Base-by-base conservation (phyloP, 1,140 invertebrate genomes). In the Bombus difficillimus region DNA sequence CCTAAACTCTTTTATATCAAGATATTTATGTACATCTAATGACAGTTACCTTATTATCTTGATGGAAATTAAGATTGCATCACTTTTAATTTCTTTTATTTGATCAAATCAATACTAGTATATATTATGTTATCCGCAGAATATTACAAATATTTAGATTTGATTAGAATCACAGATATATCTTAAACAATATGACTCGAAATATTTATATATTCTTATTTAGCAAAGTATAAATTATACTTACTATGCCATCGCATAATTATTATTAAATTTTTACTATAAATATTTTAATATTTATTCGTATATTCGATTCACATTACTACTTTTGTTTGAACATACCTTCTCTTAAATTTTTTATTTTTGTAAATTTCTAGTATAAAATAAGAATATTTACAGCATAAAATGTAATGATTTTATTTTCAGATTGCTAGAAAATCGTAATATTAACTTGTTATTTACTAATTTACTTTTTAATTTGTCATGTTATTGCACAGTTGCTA, bases 11-110 rank as follows among this genome's bases (percentile, higher is more conserved):
- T 34, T 43, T 64, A 59, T 73, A 74, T 41, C 43, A 57, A 68
- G 59, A 32, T 73, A 81, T 81, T 73, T 74, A 74, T n/a, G 22
- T 39, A n/a, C 59, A 34, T 62, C n/a, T 57, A 59, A 25, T 81
- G 79, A 85, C 78, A 81, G 71, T 81, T 75, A 68, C 10, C 28
- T 43, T 32, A 15, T 62, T 72, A 43, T 28, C 8, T 53, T 6
- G 9, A 34, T 28, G 3, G 41, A 74, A 57, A 41, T 47, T 39
- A 32, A 25, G 6, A 32, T 73, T 53, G 41, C 32, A 53, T 53
- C 41, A 32, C 15, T 39, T 28, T 73, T 57, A 12, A 3, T 28
- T 62, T n/a, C 10, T 47, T 47, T 34, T 43, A 18, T 18, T 25
- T 28, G 15, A 62, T 39, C 6, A 32, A 53, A 76, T 18, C 22